A percentile compares a stretch with the other conserved stretches of the same genome.
These are phyloP conservation scores for Notechis scutatus DNA, from an alignment of 2,113 vertebrate species.

Conservation along the genomic window DNA sequence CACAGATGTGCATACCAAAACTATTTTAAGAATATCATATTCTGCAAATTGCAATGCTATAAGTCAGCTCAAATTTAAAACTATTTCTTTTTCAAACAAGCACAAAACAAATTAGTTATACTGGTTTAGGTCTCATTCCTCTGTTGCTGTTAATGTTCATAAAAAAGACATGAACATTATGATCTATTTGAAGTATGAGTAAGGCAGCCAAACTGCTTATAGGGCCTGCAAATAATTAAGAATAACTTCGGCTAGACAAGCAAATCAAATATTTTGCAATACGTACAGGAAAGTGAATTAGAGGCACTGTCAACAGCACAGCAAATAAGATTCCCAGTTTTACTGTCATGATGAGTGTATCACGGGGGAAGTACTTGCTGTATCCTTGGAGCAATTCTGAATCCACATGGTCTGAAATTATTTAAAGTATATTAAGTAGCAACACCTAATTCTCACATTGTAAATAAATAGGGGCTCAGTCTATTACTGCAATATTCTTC, in stretches of 20 bases:
- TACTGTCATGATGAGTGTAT: slow-evolving; percentile 81
- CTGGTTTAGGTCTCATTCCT: slow-evolving; percentile 60
- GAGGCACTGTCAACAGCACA: slow-evolving; percentile 88
- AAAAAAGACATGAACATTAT: slow-evolving; percentile 67
- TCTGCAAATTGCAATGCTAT: slow-evolving; percentile 68
- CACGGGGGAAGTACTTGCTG: slow-evolving; percentile 76
- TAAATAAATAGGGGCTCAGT: background rate
- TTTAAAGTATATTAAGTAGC: background rate
- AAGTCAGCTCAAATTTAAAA: slow-evolving; percentile 64
- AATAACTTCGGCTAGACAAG: slow-evolving; percentile 34
- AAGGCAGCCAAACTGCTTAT: slow-evolving; percentile 64
- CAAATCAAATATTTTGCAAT: slow-evolving; percentile 26
- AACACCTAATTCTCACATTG: background rate
- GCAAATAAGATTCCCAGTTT: slow-evolving; percentile 84
- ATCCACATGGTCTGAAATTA: slow-evolving; percentile 77
- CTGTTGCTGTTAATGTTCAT: slow-evolving; percentile 64
- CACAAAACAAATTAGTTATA: slow-evolving; percentile 67
- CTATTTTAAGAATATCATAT: slow-evolving; percentile 61
- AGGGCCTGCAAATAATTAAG: slow-evolving; percentile 70
- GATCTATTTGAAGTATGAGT: slow-evolving; percentile 71
- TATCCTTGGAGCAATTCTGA: slow-evolving; percentile 86
- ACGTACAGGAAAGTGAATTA: slow-evolving; percentile 97
- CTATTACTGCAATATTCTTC: background rate
- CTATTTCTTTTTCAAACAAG: slow-evolving; percentile 38
- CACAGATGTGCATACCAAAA: slow-evolving; percentile 37